These are phyloP conservation scores for Cheilosia vernalis DNA, from an alignment of 2,888 invertebrate species.

Conservation along the genomic window DNA sequence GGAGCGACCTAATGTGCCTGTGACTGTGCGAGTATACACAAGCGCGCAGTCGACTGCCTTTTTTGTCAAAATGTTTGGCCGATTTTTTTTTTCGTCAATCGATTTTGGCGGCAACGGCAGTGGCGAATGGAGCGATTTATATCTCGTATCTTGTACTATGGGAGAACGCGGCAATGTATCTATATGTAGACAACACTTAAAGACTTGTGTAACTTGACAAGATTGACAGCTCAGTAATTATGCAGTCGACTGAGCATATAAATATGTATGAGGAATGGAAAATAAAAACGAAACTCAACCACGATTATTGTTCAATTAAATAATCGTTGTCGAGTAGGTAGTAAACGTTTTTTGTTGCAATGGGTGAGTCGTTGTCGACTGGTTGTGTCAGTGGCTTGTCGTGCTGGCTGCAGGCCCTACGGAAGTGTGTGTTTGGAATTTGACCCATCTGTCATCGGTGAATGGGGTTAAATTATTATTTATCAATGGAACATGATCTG, in stretches of 20 bases:
- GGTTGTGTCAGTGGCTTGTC: conserved; percentile 5
- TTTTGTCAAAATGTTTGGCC: conserved; percentile 19
- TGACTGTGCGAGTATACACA: neutral
- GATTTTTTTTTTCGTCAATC: conserved; percentile 10
- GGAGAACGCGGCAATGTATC: conserved; percentile 8
- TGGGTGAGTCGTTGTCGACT: neutral
- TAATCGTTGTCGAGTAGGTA: conserved; percentile 29
- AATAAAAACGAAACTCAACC: neutral
- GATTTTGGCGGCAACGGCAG: neutral
- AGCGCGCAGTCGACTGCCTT: conserved; percentile 1
- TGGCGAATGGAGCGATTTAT: conserved; percentile 36
- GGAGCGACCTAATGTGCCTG: conserved; percentile 29
- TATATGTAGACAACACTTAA: conserved; percentile 46
- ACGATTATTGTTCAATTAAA: conserved; percentile 60
- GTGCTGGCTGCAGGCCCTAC: neutral
- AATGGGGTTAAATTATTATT: too few relatives aligned
- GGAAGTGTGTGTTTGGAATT: neutral
- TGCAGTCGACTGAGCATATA: conserved; percentile 28
- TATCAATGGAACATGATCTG: too few relatives aligned
- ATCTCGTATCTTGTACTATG: neutral
- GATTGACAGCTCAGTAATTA: conserved; percentile 67
- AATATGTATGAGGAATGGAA: conserved; percentile 12
- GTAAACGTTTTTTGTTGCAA: conserved; percentile 30
- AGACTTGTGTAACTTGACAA: conserved; percentile 54
- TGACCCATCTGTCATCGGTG: too few relatives aligned